Evolutionary conservation across 1,140 invertebrate genomes (phyloP).

Genomic region (Sinonovacula constricta): DNA sequence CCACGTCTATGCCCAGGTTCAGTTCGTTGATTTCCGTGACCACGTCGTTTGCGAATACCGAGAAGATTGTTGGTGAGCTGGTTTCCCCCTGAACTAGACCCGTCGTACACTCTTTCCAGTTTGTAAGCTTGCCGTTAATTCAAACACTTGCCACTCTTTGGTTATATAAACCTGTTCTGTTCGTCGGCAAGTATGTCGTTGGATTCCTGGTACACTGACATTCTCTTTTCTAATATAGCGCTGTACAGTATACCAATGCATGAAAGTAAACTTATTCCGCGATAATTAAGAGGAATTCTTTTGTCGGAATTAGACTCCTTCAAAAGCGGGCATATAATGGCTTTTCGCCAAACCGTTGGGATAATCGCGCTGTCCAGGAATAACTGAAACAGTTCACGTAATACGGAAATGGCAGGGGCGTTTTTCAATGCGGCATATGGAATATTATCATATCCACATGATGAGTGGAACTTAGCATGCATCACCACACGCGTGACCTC

Average conservation of each 20-base stretch:
- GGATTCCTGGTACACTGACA: constrained; percentile 7
- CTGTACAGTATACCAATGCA: constrained; percentile 31
- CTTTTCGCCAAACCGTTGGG: constrained; percentile 29
- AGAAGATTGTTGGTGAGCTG: constrained; percentile 51
- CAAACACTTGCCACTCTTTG: constrained; percentile 6
- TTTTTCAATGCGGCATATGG: constrained; percentile 24
- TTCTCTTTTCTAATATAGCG: constrained; percentile 21
- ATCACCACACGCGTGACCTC: constrained; percentile 1
- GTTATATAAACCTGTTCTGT: constrained; percentile 44
- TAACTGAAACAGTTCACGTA: constrained; percentile 23
- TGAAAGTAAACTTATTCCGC: constrained; percentile 27
- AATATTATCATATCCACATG: constrained; percentile 6
- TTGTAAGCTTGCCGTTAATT: constrained; percentile 22
- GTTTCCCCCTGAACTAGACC: constrained; percentile 51
- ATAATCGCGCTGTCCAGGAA: constrained; percentile 24
- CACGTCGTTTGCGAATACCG: constrained; percentile 49
- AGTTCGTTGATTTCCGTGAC: constrained; percentile 30
- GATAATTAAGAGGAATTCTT: constrained; percentile 27
- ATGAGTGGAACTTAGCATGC: constrained; percentile 9
- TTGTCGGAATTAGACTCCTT: constrained; percentile 22
- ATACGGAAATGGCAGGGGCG: background rate
- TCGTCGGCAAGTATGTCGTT: constrained; percentile 44
- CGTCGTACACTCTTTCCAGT: constrained; percentile 34
- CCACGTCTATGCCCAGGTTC: constrained; percentile 28
- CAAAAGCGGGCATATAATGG: constrained; percentile 38